Evolutionary conservation across 2,888 invertebrate genomes (phyloP), one percentile per base, ranked within the genome.

Genomic region (Neocrepidodera transversa): DNA sequence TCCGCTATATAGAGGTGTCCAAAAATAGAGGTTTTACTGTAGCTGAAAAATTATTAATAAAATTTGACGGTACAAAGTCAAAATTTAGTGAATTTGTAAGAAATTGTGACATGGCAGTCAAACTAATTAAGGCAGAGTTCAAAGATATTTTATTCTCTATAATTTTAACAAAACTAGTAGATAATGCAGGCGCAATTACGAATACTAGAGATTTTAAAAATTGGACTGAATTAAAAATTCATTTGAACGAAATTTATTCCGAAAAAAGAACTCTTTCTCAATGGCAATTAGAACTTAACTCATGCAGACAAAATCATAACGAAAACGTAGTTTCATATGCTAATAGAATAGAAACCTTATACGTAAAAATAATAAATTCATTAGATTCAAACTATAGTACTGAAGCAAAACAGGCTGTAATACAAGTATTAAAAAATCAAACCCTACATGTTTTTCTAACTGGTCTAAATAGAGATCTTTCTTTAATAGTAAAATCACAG

Each of bases 201-300:
- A 52, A 60, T 47, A 70, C 62, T 40, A 50, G 68, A 26, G 17
- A 23, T 1, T 70, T n/a, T n/a, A n/a, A n/a, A n/a, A n/a, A n/a
- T n/a, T n/a, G n/a, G n/a, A n/a, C n/a, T n/a, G n/a, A n/a, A n/a
- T n/a, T n/a, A n/a, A n/a, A n/a, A n/a, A n/a, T n/a, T n/a, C n/a
- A n/a, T n/a, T 69, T 43, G 13, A 20, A 6, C 8, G 62, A 58
- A 10, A 40, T 20, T 10, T 65, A 66, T 43, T 64, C 66, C 42
- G 72, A 72, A 53, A 68, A n/a, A n/a, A n/a, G n/a, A n/a, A n/a
- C n/a, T n/a, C n/a, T n/a, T n/a, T n/a, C n/a, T n/a, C n/a, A n/a
- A 67, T 72, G 70, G 69, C 72, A 73, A 64, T 40, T 71, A 18
- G 70, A 74, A 60, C 47, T 74, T 49, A 68, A 69, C 58, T 69